phyloP scores from a whole-genome alignment of 1,140 invertebrate species.

The Oreohelix idahoensis region DNA sequence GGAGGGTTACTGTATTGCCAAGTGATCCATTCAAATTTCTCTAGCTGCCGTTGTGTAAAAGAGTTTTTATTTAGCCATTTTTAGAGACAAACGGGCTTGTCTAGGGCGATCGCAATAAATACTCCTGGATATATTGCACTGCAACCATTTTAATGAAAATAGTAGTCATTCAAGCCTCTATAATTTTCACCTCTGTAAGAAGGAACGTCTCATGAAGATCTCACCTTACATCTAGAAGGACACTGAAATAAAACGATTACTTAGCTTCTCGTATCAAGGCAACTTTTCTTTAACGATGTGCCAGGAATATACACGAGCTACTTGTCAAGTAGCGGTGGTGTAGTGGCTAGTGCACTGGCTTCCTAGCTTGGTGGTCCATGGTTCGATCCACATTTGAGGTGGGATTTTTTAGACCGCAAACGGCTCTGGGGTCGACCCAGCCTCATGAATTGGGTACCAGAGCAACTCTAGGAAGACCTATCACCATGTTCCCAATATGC shows the following conservation, averaged over 20 bases:
- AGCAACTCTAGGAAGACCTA: no score
- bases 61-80: conserved; percentile 55
- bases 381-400: no score
- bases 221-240: conserved; percentile 19
- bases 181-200: no score
- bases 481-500: no score
- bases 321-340: no score
- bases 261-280: conserved; percentile 13
- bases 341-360: no score
- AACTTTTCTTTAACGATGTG: not conserved
- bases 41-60: conserved; percentile 46
- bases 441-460: no score
- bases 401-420: no score
- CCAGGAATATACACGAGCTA: no score
- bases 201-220: not conserved
- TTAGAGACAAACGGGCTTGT: not conserved
- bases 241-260: conserved; percentile 57
- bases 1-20: conserved; percentile 48
- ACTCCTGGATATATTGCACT: conserved; percentile 21
- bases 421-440: no score
- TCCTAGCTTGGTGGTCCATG: no score
- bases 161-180: conserved; percentile 56
- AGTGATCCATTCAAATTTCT: conserved; percentile 45
- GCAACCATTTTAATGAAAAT: conserved; percentile 64
- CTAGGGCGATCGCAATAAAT: conserved; percentile 19